phyloP scores from a whole-genome alignment of 1,140 invertebrate species.

The Drosophila setifemur region DNA sequence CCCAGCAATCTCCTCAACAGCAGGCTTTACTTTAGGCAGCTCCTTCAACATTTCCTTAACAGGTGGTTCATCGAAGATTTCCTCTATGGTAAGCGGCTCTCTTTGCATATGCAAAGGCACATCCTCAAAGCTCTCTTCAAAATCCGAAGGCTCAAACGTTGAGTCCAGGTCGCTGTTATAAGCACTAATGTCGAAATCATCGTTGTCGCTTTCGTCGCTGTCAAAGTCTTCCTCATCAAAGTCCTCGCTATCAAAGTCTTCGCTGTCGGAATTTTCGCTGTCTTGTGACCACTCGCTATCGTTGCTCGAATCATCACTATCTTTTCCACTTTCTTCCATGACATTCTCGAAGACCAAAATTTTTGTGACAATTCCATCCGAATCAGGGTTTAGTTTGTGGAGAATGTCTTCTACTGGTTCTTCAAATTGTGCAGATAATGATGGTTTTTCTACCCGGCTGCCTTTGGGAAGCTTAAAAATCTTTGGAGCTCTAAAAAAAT shows the following conservation, averaged over 20 bases:
- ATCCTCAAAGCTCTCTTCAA: conserved; percentile 6
- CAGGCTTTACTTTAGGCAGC: background rate
- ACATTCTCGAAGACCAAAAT: background rate
- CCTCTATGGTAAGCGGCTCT: conserved; percentile 20
- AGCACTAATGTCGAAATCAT: background rate
- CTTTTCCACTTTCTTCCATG: background rate
- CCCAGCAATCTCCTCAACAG: background rate
- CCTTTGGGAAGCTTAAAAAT: background rate
- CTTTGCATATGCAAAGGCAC: background rate
- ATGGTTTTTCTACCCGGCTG: too few relatives aligned
- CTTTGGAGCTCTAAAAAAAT: background rate
- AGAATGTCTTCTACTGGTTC: background rate
- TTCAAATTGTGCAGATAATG: background rate
- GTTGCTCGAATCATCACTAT: background rate
- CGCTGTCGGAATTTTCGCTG: background rate
- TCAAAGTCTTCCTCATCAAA: background rate
- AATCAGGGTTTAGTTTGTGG: background rate
- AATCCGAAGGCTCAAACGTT: background rate
- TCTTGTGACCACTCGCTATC: background rate
- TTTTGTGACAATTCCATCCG: background rate
- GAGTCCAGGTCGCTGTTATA: background rate
- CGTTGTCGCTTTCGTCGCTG: background rate
- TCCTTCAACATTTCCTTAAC: background rate
- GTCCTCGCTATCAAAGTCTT: conserved; percentile 3
- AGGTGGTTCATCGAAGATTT: conserved; percentile 11